Conservation (phyloP, 2,888 invertebrate species). For the Trilocha varians region DNA sequence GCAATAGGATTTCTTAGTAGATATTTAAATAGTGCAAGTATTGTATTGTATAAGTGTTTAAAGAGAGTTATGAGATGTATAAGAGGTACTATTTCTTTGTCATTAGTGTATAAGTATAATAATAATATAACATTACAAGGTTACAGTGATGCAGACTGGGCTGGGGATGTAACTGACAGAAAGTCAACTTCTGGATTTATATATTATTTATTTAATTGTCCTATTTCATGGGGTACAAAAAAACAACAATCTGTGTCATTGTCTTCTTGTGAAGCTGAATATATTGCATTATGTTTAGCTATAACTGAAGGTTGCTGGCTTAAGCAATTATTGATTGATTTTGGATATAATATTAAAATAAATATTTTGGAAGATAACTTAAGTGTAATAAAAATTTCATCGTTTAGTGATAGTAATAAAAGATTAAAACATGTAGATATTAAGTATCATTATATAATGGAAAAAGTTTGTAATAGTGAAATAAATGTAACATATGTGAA, state of each 20-base stretch:
- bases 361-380: not conserved
- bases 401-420: slow-evolving; percentile 2
- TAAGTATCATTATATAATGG: slow-evolving; percentile 3
- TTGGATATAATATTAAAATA: not conserved
- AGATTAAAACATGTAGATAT: slow-evolving; percentile 2
- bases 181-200: slow-evolving; percentile 8
- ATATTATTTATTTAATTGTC: slow-evolving; percentile 7
- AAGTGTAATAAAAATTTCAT: not conserved
- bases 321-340: too few relatives aligned
- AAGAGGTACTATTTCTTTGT: too few relatives aligned
- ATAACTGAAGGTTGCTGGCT: too few relatives aligned
- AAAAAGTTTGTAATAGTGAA: too few relatives aligned
- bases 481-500: too few relatives aligned
- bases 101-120: too few relatives aligned
- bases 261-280: too few relatives aligned
- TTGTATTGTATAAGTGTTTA: too few relatives aligned
- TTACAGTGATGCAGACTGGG: slow-evolving; percentile 10
- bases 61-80: too few relatives aligned
- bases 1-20: slow-evolving; percentile 6
- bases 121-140: slow-evolving; percentile 6
- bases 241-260: not conserved
- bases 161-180: slow-evolving; percentile 4
- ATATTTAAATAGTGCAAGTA: slow-evolving; percentile 7
- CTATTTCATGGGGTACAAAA: not conserved
- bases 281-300: too few relatives aligned